Evolutionary conservation across 2,797 vertebrate genomes (phyloP).

Genomic region (Potorous gilbertii): DNA sequence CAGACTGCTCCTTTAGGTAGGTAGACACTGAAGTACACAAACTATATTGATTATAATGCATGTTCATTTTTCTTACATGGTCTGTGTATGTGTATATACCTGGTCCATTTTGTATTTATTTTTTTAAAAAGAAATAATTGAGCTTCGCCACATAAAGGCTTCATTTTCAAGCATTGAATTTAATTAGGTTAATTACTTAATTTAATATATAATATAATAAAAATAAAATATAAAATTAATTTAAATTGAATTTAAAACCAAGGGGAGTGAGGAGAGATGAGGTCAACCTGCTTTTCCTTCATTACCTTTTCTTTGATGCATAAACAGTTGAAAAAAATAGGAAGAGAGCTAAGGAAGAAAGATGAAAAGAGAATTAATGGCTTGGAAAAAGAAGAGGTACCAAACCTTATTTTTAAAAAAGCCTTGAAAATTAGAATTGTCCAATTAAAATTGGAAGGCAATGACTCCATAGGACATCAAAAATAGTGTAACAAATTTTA

Average conservation of each 20-base stretch:
- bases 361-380: neutral
- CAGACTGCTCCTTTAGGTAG: slow-evolving; percentile 90
- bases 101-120: neutral
- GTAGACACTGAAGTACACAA: slow-evolving; percentile 80
- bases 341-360: neutral
- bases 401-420: neutral
- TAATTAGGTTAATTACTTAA: too few species aligned
- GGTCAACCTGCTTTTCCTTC: neutral
- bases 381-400: neutral
- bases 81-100: neutral
- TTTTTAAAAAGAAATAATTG: neutral
- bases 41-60: slow-evolving; percentile 26
- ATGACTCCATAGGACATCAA: too few species aligned
- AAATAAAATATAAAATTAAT: too few species aligned
- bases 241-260: neutral
- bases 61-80: neutral
- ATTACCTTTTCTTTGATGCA: neutral
- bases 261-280: neutral
- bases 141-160: neutral
- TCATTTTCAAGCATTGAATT: neutral
- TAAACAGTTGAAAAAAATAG: neutral
- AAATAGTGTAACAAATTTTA: neutral
- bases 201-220: too few species aligned
- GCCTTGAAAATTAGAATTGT: neutral
- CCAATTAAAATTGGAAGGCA: neutral